Evolutionary conservation across 2,797 vertebrate genomes (phyloP).

Genomic region (Calcarius lapponicus): DNA sequence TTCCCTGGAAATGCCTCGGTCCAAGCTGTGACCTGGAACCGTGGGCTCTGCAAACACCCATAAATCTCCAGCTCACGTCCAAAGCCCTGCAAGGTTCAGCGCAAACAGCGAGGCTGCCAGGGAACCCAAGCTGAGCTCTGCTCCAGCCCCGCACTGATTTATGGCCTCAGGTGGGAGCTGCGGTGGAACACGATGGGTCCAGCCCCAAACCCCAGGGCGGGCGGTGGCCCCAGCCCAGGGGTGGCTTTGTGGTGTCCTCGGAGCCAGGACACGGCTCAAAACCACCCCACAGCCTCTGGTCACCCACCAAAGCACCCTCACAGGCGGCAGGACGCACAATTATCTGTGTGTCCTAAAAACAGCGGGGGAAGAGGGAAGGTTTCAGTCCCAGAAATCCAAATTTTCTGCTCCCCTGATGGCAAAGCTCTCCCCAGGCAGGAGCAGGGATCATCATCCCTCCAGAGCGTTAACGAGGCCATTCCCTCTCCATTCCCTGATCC

Average conservation of each 20-base stretch:
- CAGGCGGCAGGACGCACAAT: background rate
- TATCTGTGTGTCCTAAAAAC: background rate
- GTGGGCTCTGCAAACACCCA: slow-evolving; percentile 50
- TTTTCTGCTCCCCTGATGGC: background rate
- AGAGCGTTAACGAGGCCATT: background rate
- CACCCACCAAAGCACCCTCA: background rate
- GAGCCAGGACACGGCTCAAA: background rate
- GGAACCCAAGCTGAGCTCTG: background rate
- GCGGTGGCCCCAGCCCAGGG: background rate
- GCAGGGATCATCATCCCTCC: background rate
- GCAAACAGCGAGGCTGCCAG: slow-evolving; percentile 45
- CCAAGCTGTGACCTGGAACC: slow-evolving; percentile 64
- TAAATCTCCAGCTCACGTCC: slow-evolving; percentile 60
- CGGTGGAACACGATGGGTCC: background rate
- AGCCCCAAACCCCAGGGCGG: background rate
- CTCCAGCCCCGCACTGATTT: slow-evolving; percentile 21
- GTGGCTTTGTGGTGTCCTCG: background rate
- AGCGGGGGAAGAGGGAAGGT: background rate
- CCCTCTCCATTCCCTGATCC: background rate
- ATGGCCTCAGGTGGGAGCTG: slow-evolving; percentile 37
- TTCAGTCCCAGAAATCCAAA: background rate
- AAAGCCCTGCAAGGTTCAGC: slow-evolving; percentile 60
- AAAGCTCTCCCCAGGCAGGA: background rate
- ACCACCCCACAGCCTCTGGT: background rate
- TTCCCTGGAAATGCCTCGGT: background rate